A percentile compares a stretch with the other conserved stretches of the same genome.
Evolutionary conservation across 2,888 invertebrate genomes (phyloP).

Genomic region (Meteorus cinctellus): DNA sequence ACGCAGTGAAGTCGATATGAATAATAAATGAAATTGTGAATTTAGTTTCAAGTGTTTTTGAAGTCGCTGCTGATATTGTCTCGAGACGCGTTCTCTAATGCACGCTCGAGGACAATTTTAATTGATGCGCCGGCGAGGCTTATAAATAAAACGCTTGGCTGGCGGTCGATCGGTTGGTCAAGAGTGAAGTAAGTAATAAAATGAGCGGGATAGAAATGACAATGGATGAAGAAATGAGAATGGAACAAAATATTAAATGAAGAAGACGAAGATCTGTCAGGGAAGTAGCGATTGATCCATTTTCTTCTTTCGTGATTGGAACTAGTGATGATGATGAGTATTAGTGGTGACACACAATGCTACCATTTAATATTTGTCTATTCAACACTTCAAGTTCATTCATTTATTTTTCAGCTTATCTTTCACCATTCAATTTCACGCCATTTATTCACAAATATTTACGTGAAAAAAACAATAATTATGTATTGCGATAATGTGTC

Average conservation of each 20-base stretch:
- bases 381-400: not conserved
- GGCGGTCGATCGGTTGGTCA: constrained; percentile 48
- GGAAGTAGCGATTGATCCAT: not conserved
- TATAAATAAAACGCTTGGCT: constrained; percentile 59
- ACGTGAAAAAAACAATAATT: not conserved
- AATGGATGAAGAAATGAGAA: constrained; percentile 29
- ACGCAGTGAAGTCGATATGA: not conserved
- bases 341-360: too few species aligned
- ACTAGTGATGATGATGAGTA: too few species aligned
- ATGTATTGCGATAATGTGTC: not conserved
- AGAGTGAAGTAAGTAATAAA: constrained; percentile 35
- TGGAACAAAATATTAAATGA: constrained; percentile 7
- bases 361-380: too few species aligned
- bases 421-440: not conserved
- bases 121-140: constrained; percentile 57
- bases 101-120: constrained; percentile 63
- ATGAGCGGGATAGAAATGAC: constrained; percentile 26
- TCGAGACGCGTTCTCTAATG: constrained; percentile 55
- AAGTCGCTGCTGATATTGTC: constrained; percentile 51
- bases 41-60: not conserved
- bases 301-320: not conserved
- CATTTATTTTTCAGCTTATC: not conserved
- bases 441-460: not conserved
- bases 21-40: not conserved
- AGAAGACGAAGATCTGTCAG: not conserved